Evolutionary conservation across 2,113 vertebrate species (phyloP).

Genomic region (Arvicanthis niloticus): DNA sequence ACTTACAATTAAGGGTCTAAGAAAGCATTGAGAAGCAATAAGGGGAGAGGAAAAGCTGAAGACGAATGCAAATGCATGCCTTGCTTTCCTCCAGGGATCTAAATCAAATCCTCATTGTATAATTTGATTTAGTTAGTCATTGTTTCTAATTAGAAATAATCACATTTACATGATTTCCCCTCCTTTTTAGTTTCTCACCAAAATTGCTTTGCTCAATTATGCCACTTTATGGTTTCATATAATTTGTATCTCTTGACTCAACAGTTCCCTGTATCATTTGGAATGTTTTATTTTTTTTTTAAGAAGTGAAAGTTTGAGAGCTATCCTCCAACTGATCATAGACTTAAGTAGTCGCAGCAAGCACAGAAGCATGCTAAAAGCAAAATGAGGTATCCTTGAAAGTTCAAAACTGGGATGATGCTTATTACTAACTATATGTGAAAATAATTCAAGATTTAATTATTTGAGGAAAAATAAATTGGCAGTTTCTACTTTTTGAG

Average conservation of each 20-base stretch:
- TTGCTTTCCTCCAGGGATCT: constrained; percentile 73
- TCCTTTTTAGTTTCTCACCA: constrained; percentile 79
- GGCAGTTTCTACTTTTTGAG: constrained; percentile 79
- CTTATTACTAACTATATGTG: constrained; percentile 79
- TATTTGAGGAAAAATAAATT: constrained; percentile 81
- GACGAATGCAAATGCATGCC: constrained; percentile 64
- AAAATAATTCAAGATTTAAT: constrained; percentile 84
- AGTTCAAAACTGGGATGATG: constrained; percentile 75
- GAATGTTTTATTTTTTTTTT: constrained; percentile 64
- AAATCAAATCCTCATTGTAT: constrained; percentile 82
- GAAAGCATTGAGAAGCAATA: constrained; percentile 62
- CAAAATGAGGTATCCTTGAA: constrained; percentile 71
- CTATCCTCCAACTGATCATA: constrained; percentile 59
- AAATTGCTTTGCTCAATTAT: constrained; percentile 78
- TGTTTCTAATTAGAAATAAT: constrained; percentile 84
- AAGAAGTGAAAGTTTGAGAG: constrained; percentile 79
- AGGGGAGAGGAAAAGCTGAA: constrained; percentile 24
- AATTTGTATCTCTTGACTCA: constrained; percentile 79
- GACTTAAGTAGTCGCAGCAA: constrained; percentile 62
- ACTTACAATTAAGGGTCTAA: constrained; percentile 64
- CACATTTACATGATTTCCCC: constrained; percentile 80
- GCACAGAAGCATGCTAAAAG: constrained; percentile 61
- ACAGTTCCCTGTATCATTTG: constrained; percentile 70
- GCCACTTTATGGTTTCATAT: constrained; percentile 75
- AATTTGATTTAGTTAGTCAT: constrained; percentile 83